Base-by-base conservation (phyloP, 2,113 vertebrate species). In the Onychostruthus taczanowskii region DNA sequence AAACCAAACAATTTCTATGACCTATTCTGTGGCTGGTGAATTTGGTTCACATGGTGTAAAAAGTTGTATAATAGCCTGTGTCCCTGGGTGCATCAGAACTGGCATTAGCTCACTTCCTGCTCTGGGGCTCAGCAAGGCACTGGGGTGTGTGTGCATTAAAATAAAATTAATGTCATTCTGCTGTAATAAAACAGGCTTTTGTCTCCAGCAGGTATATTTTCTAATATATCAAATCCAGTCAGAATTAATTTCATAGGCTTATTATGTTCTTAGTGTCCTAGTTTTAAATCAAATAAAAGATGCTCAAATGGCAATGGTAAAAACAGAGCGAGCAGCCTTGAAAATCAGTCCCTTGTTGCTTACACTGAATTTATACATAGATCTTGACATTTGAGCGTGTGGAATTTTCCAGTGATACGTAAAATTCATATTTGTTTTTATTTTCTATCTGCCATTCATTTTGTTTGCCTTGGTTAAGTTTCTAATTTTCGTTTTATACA, bases 401-500 rank as follows among this genome's bases (percentile, higher is more conserved):
- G 80, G 80, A 89, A 92, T 90, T 95, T 97, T 92, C 86, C 83
- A 63, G 52, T 6, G 28, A 84, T 63, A 70, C 0, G 0, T 89
- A 94, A 94, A 95, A 97, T 95, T 90, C 26, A 7, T 90, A 73
- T 93, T 95, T 96, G 64, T 73, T 93, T 95, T 82, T 87, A 64
- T 96, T 93, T 94, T 67, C 74, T 93, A 43, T 94, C 85, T 86
- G 66, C 58, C 56, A 43, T 94, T 86, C 52, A 68, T 84, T 90
- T 75, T 93, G 79, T 96, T 96, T 96, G 56, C 79, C 62, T 96
- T 91, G 84, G 90, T 96, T 92, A 84, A 85, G 74, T 91, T 97
- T 95, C 91, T 80, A 83, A 3, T 88, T 92, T 96, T 90, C 72
- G 33, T 76, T 89, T 87, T 37, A 41, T 19, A 76, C 50, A 66